Evolutionary conservation across 2,888 invertebrate species (phyloP).

Genomic region (Vandiemenella viatica): DNA sequence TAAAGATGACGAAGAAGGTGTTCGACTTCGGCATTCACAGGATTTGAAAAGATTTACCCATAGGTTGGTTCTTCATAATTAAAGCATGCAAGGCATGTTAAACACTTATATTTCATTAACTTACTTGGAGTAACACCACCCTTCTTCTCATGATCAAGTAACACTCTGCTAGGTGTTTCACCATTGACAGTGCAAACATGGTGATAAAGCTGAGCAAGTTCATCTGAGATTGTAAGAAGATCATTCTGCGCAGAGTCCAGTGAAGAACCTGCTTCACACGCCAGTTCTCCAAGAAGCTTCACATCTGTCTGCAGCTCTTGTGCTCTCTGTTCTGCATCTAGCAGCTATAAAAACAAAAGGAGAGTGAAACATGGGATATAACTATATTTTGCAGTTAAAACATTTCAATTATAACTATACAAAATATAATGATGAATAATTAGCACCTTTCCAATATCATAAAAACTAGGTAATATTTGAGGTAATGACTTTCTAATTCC

Average conservation of each 20-base stretch:
- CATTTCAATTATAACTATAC: too few relatives aligned
- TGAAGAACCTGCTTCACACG: slow-evolving; percentile 44
- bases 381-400: too few relatives aligned
- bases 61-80: too few relatives aligned
- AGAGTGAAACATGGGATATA: too few relatives aligned
- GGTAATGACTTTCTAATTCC: too few relatives aligned
- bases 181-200: slow-evolving; percentile 95
- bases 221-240: slow-evolving; percentile 74
- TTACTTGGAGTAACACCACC: slow-evolving; percentile 34
- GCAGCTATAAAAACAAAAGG: slow-evolving; percentile 35
- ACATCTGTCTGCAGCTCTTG: slow-evolving; percentile 60
- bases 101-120: background rate
- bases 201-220: slow-evolving; percentile 88
- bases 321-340: slow-evolving; percentile 52
- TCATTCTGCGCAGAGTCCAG: slow-evolving; percentile 67
- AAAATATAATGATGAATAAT: too few relatives aligned
- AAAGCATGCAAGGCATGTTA: background rate
- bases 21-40: background rate
- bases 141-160: slow-evolving; percentile 72
- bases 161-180: slow-evolving; percentile 73
- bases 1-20: background rate
- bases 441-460: too few relatives aligned
- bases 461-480: too few relatives aligned
- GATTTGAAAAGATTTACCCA: too few relatives aligned
- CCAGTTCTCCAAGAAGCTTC: slow-evolving; percentile 50